Percentiles rank a stretch among this genome's conserved stretches.
Evolutionary conservation across 2,888 invertebrate species (phyloP).

Genomic region (Andricus quercusramuli): DNA sequence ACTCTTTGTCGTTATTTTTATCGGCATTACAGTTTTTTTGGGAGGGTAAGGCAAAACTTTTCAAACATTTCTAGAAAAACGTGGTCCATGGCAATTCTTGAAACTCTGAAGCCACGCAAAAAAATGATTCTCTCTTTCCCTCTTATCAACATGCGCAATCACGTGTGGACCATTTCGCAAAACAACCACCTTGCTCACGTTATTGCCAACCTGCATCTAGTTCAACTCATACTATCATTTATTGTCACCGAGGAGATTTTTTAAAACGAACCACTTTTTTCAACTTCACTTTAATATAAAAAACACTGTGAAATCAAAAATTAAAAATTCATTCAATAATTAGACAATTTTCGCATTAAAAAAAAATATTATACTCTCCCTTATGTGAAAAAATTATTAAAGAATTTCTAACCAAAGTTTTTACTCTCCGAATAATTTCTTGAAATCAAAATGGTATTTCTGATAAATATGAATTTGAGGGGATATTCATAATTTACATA

Average conservation of each 20-base stretch:
- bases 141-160: constrained; percentile 38
- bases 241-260: constrained; percentile 26
- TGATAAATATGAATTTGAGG: no score
- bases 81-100: neutral
- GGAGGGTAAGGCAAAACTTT: neutral
- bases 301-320: no score
- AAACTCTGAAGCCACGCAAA: constrained; percentile 3
- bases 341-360: no score
- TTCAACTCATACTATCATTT: constrained; percentile 14
- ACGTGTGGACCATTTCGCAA: constrained; percentile 28
- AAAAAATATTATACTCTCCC: no score
- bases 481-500: no score
- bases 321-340: no score
- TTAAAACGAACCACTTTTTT: neutral
- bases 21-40: neutral
- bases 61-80: constrained; percentile 6
- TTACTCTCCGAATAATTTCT: no score
- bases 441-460: no score
- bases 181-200: constrained; percentile 26
- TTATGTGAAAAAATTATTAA: no score
- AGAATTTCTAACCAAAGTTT: no score
- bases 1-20: neutral
- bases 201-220: constrained; percentile 9
- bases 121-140: constrained; percentile 3
- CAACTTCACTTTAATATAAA: no score